phyloP scores from a whole-genome alignment of 1,140 invertebrate species.

The Rhizoglyphus robini region DNA sequence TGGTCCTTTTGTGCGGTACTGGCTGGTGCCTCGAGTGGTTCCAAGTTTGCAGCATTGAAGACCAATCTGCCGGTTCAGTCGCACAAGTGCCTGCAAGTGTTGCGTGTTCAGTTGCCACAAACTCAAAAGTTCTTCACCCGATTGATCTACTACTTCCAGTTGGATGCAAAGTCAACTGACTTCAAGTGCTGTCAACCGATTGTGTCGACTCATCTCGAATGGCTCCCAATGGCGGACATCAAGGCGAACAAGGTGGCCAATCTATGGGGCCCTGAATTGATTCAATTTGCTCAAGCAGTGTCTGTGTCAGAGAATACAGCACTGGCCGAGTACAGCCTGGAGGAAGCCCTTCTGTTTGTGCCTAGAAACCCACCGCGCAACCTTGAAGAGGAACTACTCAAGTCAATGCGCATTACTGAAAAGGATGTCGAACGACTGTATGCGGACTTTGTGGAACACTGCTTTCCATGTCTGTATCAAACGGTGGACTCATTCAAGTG shows the following conservation, averaged over 20 bases:
- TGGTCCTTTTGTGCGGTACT: no score
- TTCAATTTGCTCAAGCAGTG: background rate
- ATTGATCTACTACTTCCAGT: background rate
- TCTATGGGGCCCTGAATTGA: background rate
- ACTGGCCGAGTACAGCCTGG: background rate
- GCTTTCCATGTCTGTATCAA: no score
- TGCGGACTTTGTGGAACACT: no score
- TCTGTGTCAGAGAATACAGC: background rate
- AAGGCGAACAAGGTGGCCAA: background rate
- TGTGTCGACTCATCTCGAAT: background rate
- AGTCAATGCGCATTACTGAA: no score
- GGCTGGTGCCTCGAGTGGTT: no score
- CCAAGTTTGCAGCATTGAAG: no score
- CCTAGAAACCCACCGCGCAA: conserved; percentile 16
- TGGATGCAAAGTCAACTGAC: background rate
- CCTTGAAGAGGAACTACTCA: conserved; percentile 14
- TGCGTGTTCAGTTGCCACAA: no score
- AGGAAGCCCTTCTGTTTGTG: conserved; percentile 5
- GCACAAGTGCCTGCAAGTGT: no score
- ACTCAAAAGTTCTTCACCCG: background rate
- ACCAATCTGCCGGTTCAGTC: no score
- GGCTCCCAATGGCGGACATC: background rate
- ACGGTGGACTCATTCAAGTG: no score
- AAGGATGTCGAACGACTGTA: no score
- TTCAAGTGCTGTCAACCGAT: background rate